These are phyloP conservation scores for Lucinisca nassula DNA, from an alignment of 2,888 invertebrate species.

Conservation along the genomic window DNA sequence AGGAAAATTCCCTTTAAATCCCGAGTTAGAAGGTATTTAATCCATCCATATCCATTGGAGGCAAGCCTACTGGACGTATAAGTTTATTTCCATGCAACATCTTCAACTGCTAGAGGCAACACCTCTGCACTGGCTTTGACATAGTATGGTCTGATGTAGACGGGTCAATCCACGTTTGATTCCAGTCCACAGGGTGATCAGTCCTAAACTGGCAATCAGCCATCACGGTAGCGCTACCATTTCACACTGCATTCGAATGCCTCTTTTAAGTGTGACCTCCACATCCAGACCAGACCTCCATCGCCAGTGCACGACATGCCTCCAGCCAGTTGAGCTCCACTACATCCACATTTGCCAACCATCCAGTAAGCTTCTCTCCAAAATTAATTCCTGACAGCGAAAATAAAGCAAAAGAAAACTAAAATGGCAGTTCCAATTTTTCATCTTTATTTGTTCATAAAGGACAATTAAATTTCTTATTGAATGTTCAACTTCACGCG, in stretches of 20 bases:
- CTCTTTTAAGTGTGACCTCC: background rate
- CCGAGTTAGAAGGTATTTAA: background rate
- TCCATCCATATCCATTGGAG: background rate
- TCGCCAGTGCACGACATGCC: no score
- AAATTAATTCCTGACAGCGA: no score
- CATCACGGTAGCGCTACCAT: background rate
- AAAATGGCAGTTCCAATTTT: no score
- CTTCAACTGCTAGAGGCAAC: background rate
- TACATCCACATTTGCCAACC: no score
- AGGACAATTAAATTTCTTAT: background rate
- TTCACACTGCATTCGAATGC: background rate
- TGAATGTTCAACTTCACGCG: no score
- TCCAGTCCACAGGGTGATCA: background rate
- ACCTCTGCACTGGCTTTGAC: background rate
- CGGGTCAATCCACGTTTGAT: background rate
- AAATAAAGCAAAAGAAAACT: no score
- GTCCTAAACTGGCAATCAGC: background rate
- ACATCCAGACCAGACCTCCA: no score
- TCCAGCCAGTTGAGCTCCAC: no score
- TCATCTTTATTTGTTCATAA: no score
- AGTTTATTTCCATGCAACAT: background rate
- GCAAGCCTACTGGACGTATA: background rate
- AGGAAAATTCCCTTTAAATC: no score
- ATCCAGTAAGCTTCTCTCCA: no score
- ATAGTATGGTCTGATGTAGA: background rate